Evolutionary conservation across 2,113 vertebrate genomes (phyloP).

Genomic region (Phylloscopus trochilus): DNA sequence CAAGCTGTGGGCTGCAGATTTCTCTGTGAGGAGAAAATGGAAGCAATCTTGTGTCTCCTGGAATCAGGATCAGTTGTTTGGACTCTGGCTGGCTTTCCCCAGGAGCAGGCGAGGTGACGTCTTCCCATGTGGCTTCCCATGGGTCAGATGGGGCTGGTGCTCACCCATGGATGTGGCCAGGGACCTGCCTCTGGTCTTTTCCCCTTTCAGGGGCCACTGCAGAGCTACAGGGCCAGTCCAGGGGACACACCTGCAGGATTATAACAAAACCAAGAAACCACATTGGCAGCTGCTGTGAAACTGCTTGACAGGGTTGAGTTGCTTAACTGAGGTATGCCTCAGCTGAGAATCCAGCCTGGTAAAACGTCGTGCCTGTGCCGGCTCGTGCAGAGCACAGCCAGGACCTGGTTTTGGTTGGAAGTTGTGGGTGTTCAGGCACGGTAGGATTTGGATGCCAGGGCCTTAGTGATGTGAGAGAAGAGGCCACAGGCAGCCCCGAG

Average conservation of each 20-base stretch:
- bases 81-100: not conserved
- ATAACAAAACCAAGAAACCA: not conserved
- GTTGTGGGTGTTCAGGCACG: accelerated
- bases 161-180: accelerated
- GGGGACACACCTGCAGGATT: not conserved
- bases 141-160: not conserved
- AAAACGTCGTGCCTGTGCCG: accelerated
- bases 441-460: too few species aligned
- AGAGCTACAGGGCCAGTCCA: not conserved
- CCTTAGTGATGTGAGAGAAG: not conserved
- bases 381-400: not conserved
- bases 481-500: accelerated
- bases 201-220: not conserved
- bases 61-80: not conserved
- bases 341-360: not conserved
- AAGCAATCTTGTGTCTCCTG: not conserved
- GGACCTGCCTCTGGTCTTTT: not conserved
- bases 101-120: accelerated
- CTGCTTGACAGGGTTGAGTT: not conserved
- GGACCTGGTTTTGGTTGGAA: not conserved
- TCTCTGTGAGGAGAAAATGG: not conserved
- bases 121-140: accelerated
- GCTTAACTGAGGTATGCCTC: not conserved
- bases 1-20: constrained; percentile 29
- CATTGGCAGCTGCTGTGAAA: not conserved